Conservation (phyloP, 2,797 vertebrate genomes). For the Microhierax caerulescens region DNA sequence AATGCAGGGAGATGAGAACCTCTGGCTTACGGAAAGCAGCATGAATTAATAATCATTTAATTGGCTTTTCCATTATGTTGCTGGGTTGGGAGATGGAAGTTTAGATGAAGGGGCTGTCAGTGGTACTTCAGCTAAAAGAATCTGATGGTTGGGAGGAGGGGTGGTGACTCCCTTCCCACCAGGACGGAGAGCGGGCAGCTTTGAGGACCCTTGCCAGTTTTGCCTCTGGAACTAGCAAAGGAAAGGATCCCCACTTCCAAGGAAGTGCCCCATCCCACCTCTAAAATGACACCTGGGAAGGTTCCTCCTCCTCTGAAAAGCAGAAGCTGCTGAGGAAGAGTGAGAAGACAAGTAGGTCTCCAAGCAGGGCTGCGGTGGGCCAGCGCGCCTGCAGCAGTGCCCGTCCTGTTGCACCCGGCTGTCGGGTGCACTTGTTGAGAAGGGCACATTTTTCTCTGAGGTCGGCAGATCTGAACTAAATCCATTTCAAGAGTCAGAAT, state of each 20-base stretch:
- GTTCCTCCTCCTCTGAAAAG: neutral
- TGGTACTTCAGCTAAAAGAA: conserved; percentile 75
- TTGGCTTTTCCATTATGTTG: conserved; percentile 87
- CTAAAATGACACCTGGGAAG: neutral
- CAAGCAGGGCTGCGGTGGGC: neutral
- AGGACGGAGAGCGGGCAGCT: neutral
- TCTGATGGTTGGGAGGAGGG: conserved; percentile 46
- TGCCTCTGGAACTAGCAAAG: neutral
- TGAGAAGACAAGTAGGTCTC: fast-evolving
- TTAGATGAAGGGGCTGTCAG: conserved; percentile 84
- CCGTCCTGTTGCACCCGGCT: fast-evolving
- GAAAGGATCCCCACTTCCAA: neutral
- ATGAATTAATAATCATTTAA: conserved; percentile 99
- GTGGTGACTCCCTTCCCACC: neutral
- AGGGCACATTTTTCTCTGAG: neutral
- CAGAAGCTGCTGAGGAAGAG: neutral
- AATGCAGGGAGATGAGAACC: conserved; percentile 88
- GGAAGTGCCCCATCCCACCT: neutral
- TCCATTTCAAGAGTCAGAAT: neutral
- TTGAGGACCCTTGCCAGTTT: neutral
- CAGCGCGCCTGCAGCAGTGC: neutral
- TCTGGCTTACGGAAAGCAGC: conserved; percentile 94
- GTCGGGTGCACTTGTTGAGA: neutral
- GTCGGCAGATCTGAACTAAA: neutral
- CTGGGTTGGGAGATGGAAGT: conserved; percentile 85